Base-by-base conservation (phyloP, 2,797 vertebrate species). In the Todus mexicanus region DNA sequence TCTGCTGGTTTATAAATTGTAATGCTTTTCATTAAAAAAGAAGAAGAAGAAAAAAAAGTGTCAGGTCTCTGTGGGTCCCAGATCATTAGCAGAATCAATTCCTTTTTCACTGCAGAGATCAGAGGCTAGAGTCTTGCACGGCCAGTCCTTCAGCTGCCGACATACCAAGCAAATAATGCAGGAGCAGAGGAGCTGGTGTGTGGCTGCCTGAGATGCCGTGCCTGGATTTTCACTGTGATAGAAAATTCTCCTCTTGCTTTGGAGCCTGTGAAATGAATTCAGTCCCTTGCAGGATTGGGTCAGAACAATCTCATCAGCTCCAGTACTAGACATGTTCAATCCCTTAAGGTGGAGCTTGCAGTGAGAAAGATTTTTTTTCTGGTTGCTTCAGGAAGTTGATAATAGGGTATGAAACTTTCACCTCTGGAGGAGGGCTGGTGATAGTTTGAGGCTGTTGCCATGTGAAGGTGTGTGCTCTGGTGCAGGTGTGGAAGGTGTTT, bases 41-140 rank as follows among this genome's bases (percentile, higher is more conserved):
- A 72, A 53, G 12, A 15, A 17, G 20, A 15, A 5, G 15, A 2
- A 37, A 33, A 57, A 22, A 59, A 84, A 66, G 77, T 19, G 35
- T 78, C 73, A 81, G 56, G 93, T 93, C 84, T 96, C 92, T 77
- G 40, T 93, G 70, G 87, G 89, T 94, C 91, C 91, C 73, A 71
- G 84, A 92, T 95, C 93, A 76, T 95, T 95, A 93, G 83, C 89
- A 88, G 83, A 91, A 96, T 95, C 95, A 92, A 86, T 96, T 96
- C 89, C 76, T 95, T 92, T 94, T 86, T 86, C 73, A 81, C 82
- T 91, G 83, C 70, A 57, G 94, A 96, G 94, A 96, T 92, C 91
- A 89, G 93, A 96, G 91, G 74, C 93, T 90, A 65, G 72, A 71
- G 82, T 73, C 91, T 92, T 95, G 89, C 68, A 42, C 72, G 94